Evolutionary conservation across 2,797 vertebrate genomes (phyloP).

Genomic region (Mus minutoides): DNA sequence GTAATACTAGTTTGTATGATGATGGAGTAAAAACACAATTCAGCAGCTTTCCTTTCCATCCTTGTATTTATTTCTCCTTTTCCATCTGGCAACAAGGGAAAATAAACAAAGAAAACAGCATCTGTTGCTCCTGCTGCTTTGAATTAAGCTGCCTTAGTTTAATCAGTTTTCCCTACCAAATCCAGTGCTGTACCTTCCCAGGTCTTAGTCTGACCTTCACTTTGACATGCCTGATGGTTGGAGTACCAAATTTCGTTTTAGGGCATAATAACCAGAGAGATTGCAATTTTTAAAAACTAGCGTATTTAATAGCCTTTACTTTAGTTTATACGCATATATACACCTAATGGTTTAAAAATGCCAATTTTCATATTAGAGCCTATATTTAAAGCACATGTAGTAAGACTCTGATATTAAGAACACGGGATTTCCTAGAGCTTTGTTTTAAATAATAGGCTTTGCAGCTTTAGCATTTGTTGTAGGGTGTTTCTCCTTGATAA

Average conservation of each 20-base stretch:
- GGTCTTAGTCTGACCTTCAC: slow-evolving; percentile 77
- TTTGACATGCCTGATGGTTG: slow-evolving; percentile 70
- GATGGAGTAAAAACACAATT: slow-evolving; percentile 56
- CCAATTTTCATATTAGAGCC: slow-evolving; percentile 51
- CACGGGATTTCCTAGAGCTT: slow-evolving; percentile 75
- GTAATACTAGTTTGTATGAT: not conserved
- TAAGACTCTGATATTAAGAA: slow-evolving; percentile 78
- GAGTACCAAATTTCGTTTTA: slow-evolving; percentile 63
- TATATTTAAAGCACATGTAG: slow-evolving; percentile 69
- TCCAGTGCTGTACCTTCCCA: slow-evolving; percentile 74
- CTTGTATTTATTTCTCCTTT: slow-evolving; percentile 81
- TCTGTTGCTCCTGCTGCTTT: slow-evolving; percentile 83
- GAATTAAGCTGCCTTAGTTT: slow-evolving; percentile 85
- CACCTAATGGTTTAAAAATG: slow-evolving; percentile 67
- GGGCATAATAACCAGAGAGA: slow-evolving; percentile 21
- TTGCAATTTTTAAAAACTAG: slow-evolving; percentile 62
- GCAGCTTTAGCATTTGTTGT: slow-evolving; percentile 67
- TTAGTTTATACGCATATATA: slow-evolving; percentile 38
- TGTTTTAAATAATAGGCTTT: slow-evolving; percentile 80
- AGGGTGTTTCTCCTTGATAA: slow-evolving; percentile 80
- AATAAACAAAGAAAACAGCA: slow-evolving; percentile 82
- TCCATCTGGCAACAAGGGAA: slow-evolving; percentile 77
- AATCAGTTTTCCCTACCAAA: slow-evolving; percentile 80
- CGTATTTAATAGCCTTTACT: slow-evolving; percentile 49
- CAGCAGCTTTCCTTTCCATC: slow-evolving; percentile 67